phyloP scores from a whole-genome alignment of 1,140 invertebrate species.

The Drosophila sechellia region DNA sequence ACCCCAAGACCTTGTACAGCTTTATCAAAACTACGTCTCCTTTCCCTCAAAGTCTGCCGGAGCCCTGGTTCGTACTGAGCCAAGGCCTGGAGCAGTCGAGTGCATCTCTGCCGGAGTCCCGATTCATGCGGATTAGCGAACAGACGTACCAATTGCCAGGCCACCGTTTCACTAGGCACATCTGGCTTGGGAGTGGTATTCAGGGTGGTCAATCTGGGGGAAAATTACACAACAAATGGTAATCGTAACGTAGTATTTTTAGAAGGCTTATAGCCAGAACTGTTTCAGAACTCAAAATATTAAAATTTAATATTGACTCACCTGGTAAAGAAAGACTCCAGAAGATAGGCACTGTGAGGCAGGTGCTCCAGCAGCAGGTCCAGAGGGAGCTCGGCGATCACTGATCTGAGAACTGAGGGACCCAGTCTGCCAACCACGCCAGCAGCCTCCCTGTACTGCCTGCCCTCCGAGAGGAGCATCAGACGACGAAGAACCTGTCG shows the following conservation, averaged over 20 bases:
- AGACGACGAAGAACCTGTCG: slow-evolving; percentile 90
- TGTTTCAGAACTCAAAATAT: too few relatives aligned
- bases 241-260: too few relatives aligned
- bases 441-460: slow-evolving; percentile 92
- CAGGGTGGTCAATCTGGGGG: slow-evolving; percentile 85
- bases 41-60: slow-evolving; percentile 86
- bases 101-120: slow-evolving; percentile 86
- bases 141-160: slow-evolving; percentile 92
- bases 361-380: slow-evolving; percentile 94
- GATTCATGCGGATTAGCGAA: slow-evolving; percentile 89
- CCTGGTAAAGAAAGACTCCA: slow-evolving; percentile 94
- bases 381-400: slow-evolving; percentile 92
- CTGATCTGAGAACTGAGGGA: slow-evolving; percentile 89
- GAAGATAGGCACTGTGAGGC: slow-evolving; percentile 92
- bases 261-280: too few relatives aligned
- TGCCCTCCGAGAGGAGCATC: slow-evolving; percentile 90
- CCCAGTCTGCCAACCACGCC: slow-evolving; percentile 90
- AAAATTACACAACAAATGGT: background rate
- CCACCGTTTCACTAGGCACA: slow-evolving; percentile 90
- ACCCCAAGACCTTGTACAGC: slow-evolving; percentile 94
- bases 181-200: slow-evolving; percentile 87
- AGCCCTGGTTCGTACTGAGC: slow-evolving; percentile 86
- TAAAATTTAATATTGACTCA: slow-evolving; percentile 44
- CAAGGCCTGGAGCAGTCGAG: slow-evolving; percentile 85
- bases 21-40: slow-evolving; percentile 90